phyloP scores from a whole-genome alignment of 2,113 vertebrate genomes.

The Electrona antarctica region DNA sequence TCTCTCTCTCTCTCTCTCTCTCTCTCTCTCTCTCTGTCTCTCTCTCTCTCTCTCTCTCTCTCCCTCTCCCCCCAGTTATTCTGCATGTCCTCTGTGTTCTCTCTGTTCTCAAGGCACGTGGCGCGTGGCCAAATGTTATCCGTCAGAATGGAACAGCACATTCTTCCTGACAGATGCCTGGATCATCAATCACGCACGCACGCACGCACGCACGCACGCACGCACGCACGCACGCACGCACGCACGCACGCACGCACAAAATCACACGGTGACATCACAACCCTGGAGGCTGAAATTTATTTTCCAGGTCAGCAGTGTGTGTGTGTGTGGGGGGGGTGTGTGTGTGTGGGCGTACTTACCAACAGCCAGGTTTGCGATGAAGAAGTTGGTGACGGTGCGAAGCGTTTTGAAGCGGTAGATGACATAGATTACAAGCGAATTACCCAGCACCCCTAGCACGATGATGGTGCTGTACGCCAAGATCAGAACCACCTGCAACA shows the following conservation, averaged over 20 bases:
- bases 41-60: background rate
- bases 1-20: background rate
- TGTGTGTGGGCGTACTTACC: slow-evolving; percentile 40
- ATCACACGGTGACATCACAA: background rate
- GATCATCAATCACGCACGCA: background rate
- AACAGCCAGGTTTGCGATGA: slow-evolving; percentile 91
- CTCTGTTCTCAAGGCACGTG: background rate
- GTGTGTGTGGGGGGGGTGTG: slow-evolving; percentile 1
- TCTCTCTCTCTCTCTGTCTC: background rate
- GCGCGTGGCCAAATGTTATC: background rate
- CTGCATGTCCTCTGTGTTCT: background rate
- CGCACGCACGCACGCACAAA: background rate
- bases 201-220: background rate
- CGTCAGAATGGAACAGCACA: background rate
- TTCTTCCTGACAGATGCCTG: background rate
- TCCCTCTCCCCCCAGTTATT: background rate
- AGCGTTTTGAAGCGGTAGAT: slow-evolving; percentile 93
- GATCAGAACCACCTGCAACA: slow-evolving; percentile 83
- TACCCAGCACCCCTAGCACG: slow-evolving; percentile 90
- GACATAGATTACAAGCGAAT: slow-evolving; percentile 92
- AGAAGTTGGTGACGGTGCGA: slow-evolving; percentile 95
- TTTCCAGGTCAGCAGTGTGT: background rate
- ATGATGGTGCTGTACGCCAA: slow-evolving; percentile 95
- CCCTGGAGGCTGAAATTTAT: background rate
- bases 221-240: slow-evolving; percentile 2